Percentiles rank a stretch among this genome's conserved stretches.
These are phyloP conservation scores for Hycleus phaleratus DNA, from an alignment of 1,140 invertebrate genomes.

Conservation along the genomic window DNA sequence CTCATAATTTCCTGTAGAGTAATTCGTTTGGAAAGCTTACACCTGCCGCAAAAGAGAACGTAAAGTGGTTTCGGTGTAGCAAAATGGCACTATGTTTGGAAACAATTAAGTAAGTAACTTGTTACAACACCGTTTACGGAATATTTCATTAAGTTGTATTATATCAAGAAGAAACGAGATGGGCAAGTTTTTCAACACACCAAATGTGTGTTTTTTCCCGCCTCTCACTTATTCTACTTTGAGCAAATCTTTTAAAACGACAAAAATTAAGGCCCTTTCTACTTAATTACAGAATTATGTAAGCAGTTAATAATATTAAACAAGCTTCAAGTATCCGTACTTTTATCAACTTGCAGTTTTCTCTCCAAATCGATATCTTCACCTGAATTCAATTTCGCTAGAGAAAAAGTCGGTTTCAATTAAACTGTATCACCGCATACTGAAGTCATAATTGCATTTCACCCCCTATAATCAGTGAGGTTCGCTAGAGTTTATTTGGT, in stretches of 20 bases:
- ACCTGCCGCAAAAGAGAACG: conserved; percentile 11
- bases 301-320: not conserved
- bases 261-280: not conserved
- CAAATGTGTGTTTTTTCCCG: too few species aligned
- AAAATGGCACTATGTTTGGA: conserved; percentile 14
- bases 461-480: too few species aligned
- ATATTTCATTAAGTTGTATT: conserved; percentile 8
- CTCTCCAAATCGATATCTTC: too few species aligned
- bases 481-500: too few species aligned
- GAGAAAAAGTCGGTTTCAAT: too few species aligned
- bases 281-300: conserved; percentile 6
- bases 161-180: not conserved
- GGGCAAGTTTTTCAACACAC: not conserved
- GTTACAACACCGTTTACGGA: conserved; percentile 1
- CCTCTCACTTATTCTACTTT: too few species aligned
- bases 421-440: too few species aligned
- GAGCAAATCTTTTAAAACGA: too few species aligned
- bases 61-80: conserved; percentile 7
- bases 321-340: too few species aligned
- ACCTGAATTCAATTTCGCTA: too few species aligned
- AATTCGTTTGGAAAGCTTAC: conserved; percentile 8
- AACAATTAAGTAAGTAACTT: conserved; percentile 14
- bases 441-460: too few species aligned
- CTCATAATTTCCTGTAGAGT: conserved; percentile 9
- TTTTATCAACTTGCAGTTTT: too few species aligned